These are phyloP conservation scores for Plectrocnemia conspersa DNA, from an alignment of 1,140 invertebrate genomes.

Conservation along the genomic window DNA sequence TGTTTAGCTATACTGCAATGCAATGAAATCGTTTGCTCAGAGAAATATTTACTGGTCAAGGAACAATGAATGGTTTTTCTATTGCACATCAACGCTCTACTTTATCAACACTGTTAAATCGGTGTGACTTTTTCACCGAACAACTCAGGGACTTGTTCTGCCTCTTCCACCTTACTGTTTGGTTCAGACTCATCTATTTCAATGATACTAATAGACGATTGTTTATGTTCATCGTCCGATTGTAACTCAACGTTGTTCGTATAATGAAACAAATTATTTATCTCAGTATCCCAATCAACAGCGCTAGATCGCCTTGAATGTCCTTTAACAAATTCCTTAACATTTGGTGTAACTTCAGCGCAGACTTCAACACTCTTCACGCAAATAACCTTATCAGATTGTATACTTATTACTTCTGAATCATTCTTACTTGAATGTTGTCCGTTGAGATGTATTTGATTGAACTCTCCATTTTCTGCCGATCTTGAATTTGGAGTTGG, in stretches of 20 bases:
- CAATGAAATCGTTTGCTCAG: no score
- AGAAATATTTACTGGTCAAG: no score
- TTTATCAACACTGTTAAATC: slow-evolving; percentile 4
- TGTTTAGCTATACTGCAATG: no score
- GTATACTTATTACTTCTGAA: not conserved
- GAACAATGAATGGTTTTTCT: no score
- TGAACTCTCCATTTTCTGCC: not conserved
- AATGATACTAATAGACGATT: not conserved
- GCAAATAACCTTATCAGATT: slow-evolving; percentile 17
- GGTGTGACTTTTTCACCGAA: slow-evolving; percentile 28
- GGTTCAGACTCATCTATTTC: not conserved
- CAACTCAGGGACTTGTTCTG: slow-evolving; percentile 5
- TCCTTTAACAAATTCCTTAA: not conserved
- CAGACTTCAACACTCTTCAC: slow-evolving; percentile 21
- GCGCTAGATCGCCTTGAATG: slow-evolving; percentile 44
- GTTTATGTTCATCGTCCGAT: slow-evolving; percentile 24
- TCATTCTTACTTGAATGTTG: no score
- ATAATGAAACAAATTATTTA: slow-evolving; percentile 42
- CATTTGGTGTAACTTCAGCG: slow-evolving; percentile 21
- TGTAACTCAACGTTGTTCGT: slow-evolving; percentile 17
- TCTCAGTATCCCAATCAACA: slow-evolving; percentile 44
- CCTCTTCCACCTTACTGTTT: not conserved
- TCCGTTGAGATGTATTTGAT: slow-evolving; percentile 21
- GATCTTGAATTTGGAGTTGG: slow-evolving; percentile 23
- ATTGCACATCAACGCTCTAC: no score